phyloP scores from a whole-genome alignment of 2,113 vertebrate species.

The Xerus inauris region DNA sequence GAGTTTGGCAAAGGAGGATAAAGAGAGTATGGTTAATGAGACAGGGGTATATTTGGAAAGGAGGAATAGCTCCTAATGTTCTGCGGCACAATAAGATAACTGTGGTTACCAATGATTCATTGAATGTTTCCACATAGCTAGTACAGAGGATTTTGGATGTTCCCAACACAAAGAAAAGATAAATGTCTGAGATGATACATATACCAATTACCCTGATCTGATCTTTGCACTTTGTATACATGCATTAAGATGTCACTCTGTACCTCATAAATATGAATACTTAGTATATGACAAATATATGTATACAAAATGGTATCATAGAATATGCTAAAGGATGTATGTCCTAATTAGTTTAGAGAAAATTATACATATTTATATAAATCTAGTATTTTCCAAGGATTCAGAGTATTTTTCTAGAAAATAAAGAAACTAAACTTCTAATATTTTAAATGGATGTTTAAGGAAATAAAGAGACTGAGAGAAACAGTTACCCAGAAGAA shows the following conservation, averaged over 20 bases:
- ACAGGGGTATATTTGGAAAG: background rate
- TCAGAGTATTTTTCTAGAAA: constrained; percentile 44
- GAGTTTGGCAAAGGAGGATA: background rate
- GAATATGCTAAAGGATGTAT: constrained; percentile 22
- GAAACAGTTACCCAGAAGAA: background rate
- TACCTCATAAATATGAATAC: background rate
- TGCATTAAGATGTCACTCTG: background rate
- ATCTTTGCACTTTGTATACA: background rate
- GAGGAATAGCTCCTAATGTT: background rate
- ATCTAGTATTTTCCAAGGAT: constrained; percentile 39
- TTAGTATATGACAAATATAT: background rate
- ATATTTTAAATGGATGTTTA: background rate
- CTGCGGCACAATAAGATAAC: background rate
- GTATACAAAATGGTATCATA: background rate
- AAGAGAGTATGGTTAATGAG: background rate
- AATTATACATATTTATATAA: background rate
- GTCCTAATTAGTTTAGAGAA: background rate
- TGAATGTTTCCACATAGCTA: background rate
- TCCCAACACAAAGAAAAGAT: background rate
- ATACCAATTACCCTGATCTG: background rate
- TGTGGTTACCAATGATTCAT: background rate
- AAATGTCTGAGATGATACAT: background rate
- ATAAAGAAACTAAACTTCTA: background rate
- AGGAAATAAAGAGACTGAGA: background rate
- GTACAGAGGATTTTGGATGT: background rate